Evolutionary conservation across 2,888 invertebrate species (phyloP).

Genomic region (Pseudoips prasinana): DNA sequence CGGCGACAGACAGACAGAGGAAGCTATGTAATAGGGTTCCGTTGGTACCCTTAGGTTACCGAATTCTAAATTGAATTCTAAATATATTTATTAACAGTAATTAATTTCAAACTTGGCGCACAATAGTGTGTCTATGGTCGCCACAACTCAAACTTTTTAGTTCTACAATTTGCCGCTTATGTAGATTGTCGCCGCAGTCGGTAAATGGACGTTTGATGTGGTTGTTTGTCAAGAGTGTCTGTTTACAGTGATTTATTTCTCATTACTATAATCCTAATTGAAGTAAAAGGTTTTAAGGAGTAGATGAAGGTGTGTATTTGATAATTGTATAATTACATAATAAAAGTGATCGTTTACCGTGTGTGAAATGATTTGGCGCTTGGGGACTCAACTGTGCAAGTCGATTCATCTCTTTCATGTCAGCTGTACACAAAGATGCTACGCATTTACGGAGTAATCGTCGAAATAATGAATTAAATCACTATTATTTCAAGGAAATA

Average conservation of each 20-base stretch:
- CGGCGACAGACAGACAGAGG: no score
- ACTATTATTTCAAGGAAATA: slow-evolving; percentile 47
- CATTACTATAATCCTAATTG: slow-evolving; percentile 71
- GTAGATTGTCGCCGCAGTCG: slow-evolving; percentile 81
- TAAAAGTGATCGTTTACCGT: slow-evolving; percentile 24
- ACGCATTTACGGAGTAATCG: slow-evolving; percentile 67
- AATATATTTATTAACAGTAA: no score
- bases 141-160: slow-evolving; percentile 51
- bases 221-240: slow-evolving; percentile 85
- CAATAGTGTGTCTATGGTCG: slow-evolving; percentile 59
- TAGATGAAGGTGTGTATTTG: slow-evolving; percentile 84
- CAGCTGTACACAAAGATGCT: slow-evolving; percentile 80
- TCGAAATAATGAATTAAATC: slow-evolving; percentile 73
- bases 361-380: slow-evolving; percentile 62
- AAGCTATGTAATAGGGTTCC: no score
- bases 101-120: no score
- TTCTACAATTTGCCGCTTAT: slow-evolving; percentile 62
- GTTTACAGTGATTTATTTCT: slow-evolving; percentile 83
- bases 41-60: no score
- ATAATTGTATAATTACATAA: slow-evolving; percentile 37
- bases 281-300: slow-evolving; percentile 80
- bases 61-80: no score
- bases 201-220: slow-evolving; percentile 85
- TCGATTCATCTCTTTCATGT: slow-evolving; percentile 73
- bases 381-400: slow-evolving; percentile 58